phyloP scores from a whole-genome alignment of 2,797 vertebrate genomes.

The Epinephelus awoara region DNA sequence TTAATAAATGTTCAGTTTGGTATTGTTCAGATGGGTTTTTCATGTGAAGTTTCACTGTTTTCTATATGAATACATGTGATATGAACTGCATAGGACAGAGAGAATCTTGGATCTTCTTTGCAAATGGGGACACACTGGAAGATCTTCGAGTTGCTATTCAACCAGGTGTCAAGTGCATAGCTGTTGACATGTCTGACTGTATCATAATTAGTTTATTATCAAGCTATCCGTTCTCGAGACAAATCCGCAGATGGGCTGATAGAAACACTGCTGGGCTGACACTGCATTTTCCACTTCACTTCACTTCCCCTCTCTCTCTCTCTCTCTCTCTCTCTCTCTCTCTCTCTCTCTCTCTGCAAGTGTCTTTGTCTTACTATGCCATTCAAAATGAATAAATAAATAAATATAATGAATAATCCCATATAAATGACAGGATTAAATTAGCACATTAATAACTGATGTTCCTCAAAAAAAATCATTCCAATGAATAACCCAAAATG shows the following conservation, averaged over 20 bases:
- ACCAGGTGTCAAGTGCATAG: slow-evolving; percentile 49
- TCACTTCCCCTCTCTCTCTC: background rate
- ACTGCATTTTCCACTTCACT: slow-evolving; percentile 60
- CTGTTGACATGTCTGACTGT: slow-evolving; percentile 52
- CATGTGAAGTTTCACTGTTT: background rate
- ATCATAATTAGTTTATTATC: slow-evolving; percentile 72
- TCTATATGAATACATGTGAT: background rate
- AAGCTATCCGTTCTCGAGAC: slow-evolving; percentile 52
- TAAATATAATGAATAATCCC: background rate
- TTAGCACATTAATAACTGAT: slow-evolving; percentile 63
- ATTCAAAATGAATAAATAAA: background rate
- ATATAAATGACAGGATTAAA: slow-evolving; percentile 55
- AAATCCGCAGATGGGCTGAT: slow-evolving; percentile 51
- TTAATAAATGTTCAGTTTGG: background rate
- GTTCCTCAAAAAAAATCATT: slow-evolving; percentile 56
- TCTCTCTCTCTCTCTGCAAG: background rate
- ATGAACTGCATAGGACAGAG: background rate
- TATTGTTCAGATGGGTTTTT: background rate
- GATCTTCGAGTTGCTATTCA: background rate
- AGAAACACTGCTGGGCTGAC: slow-evolving; percentile 56
- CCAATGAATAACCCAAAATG: slow-evolving; percentile 62
- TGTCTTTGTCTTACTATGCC: slow-evolving; percentile 9
- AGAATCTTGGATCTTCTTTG: background rate
- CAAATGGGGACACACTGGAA: background rate
- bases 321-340: background rate